Base-by-base conservation (phyloP, 2,797 vertebrate species). In the Lepidocolaptes lacrymiger region DNA sequence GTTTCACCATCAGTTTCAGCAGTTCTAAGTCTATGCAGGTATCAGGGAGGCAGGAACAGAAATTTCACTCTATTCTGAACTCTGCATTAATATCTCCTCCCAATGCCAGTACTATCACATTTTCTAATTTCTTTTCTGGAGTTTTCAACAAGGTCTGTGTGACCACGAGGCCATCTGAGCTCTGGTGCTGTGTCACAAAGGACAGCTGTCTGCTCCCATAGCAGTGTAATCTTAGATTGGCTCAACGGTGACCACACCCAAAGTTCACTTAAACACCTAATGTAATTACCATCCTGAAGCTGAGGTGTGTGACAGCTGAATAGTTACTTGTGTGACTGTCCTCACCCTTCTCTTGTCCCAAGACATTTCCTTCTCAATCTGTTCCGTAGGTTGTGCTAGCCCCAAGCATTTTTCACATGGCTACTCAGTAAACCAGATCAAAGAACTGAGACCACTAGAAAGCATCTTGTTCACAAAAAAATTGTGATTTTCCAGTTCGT, bases 11-110 rank as follows among this genome's bases (percentile, higher is more conserved):
- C 13, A 43, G 7, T 81, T 88, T 72, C 21, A 68, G 22, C 9
- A 85, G 14, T 22, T 54, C 14, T 32, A n/a, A 17, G 1, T 15
- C 32, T 43, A 13, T 26, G 9, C 16, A 59, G 2, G 8, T 79
- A 26, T 44, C n/a, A 89, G 62, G 27, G 74, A 64, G 10, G 2
- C 8, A 64, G 1, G 15, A 63, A 37, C 11, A 23, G 0, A 0
- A 46, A 39, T 56, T 87, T 81, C 28, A 28, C 10, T 71, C 11
- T 48, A 3, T 51, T 72, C 9, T 4, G 12, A 54, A 2, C 9
- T 9, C 6, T 5, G 6, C 3, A 36, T 51, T 68, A 75, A 56
- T 30, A 55, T 6, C 17, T 51, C 3, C 10, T 78, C 12, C 13
- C 21, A 16, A 37, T 10, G 10, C 7, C 20, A 48, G 16, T 48